Percentiles rank a stretch among this genome's conserved stretches.
These are phyloP conservation scores for Dendrolimus pini DNA, from an alignment of 2,888 invertebrate species.

Conservation along the genomic window DNA sequence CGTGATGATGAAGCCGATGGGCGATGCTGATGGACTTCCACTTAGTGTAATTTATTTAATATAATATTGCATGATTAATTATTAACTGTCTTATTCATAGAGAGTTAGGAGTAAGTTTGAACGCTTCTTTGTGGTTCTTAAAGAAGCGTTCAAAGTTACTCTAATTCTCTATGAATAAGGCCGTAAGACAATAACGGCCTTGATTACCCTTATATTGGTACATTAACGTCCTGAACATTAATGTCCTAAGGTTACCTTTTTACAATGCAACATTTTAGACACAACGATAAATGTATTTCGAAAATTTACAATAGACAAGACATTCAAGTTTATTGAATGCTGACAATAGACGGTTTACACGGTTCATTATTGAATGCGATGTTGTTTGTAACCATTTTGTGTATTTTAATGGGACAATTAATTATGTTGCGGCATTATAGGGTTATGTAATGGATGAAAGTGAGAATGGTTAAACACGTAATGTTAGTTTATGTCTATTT, in stretches of 20 bases:
- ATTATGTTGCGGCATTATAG: constrained; percentile 4
- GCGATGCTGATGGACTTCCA: no score
- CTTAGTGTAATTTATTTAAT: no score
- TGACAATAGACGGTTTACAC: constrained; percentile 24
- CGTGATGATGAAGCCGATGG: no score
- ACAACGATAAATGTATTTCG: background rate
- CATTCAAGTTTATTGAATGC: constrained; percentile 22
- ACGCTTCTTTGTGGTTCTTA: no score
- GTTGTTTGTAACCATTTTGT: constrained; percentile 11
- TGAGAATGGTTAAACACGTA: background rate
- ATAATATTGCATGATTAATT: no score
- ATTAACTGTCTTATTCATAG: no score
- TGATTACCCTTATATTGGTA: background rate
- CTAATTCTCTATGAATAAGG: no score
- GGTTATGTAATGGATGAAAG: background rate
- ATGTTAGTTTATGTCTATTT: background rate
- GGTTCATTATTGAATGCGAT: constrained; percentile 5
- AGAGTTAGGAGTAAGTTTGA: no score
- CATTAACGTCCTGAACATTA: background rate
- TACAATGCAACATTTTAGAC: background rate
- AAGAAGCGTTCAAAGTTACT: no score
- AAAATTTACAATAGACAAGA: constrained; percentile 7
- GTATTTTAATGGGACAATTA: constrained; percentile 11
- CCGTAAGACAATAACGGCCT: background rate
- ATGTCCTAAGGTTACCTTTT: no score